Conservation (phyloP, 2,113 vertebrate species). For the Gallinago undulata region DNA sequence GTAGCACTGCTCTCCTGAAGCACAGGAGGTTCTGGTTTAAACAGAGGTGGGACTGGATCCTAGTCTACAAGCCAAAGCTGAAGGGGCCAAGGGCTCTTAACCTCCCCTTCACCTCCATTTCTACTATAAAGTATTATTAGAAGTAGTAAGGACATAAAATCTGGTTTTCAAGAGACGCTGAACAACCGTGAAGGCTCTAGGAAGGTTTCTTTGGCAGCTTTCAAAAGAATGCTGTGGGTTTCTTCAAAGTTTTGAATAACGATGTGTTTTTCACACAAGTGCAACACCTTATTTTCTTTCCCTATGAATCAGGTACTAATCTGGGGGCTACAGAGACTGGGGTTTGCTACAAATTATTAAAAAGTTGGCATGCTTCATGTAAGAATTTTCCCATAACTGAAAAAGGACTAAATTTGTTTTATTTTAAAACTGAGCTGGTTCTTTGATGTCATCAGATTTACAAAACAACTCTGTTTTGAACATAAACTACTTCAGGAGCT, state of each 20-base stretch:
- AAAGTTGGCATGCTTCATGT: not conserved
- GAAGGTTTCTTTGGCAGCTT: not conserved
- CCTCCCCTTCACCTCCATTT: rapidly evolving
- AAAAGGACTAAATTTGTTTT: not conserved
- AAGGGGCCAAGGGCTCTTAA: not conserved
- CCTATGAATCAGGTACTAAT: not conserved
- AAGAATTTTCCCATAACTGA: not conserved
- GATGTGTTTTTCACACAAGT: not conserved
- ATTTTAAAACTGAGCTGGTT: not conserved
- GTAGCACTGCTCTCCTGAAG: not conserved
- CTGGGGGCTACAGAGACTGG: not conserved
- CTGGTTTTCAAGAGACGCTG: not conserved
- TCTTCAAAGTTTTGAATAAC: not conserved
- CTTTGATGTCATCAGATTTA: not conserved
- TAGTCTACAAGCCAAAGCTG: not conserved
- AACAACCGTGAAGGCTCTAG: not conserved
- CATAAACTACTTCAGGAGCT: not conserved
- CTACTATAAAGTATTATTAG: too few species aligned
- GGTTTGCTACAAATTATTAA: not conserved
- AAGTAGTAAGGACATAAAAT: not conserved
- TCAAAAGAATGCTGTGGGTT: not conserved
- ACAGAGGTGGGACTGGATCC: not conserved
- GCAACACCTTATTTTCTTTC: not conserved
- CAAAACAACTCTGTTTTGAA: not conserved
- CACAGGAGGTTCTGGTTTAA: not conserved